Percentiles rank a stretch among this genome's conserved stretches.
phyloP scores from a whole-genome alignment of 2,113 vertebrate species.

The Psophia crepitans region DNA sequence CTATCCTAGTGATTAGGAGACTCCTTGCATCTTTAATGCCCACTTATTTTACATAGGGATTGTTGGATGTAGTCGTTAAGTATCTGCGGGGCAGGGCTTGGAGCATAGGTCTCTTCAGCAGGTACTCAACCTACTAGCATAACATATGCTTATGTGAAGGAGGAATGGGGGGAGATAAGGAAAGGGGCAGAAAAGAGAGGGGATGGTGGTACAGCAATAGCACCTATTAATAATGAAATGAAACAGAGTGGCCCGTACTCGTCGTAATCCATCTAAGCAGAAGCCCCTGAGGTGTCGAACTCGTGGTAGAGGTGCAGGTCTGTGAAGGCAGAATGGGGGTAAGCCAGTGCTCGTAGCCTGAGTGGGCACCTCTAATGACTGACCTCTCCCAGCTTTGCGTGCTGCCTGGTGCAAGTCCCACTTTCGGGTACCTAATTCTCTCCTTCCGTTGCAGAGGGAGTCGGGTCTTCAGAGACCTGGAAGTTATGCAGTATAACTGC shows the following conservation, averaged over 20 bases:
- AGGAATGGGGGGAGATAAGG: neutral
- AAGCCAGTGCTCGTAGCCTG: neutral
- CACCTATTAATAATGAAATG: neutral
- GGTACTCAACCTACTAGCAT: neutral
- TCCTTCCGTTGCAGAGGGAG: neutral
- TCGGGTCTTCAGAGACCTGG: neutral
- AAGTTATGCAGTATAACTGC: neutral
- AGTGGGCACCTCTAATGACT: accelerated
- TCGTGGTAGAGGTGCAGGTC: neutral
- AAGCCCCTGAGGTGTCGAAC: neutral
- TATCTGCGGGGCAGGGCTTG: neutral
- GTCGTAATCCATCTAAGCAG: neutral
- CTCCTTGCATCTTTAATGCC: neutral
- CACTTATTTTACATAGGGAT: neutral
- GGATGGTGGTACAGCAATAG: neutral
- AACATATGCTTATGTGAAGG: neutral
- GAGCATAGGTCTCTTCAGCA: neutral
- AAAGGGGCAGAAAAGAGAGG: neutral
- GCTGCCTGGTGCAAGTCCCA: neutral
- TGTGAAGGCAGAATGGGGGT: neutral
- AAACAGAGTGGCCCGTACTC: neutral
- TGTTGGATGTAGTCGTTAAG: neutral
- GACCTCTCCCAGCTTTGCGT: neutral
- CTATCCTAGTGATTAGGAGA: neutral
- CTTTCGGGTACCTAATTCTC: neutral